Evolutionary conservation across 35 echinoderm and acorn worm species (phyloP), one percentile per base, ranked within the genome.

Genomic region (Amphiura filiformis): DNA sequence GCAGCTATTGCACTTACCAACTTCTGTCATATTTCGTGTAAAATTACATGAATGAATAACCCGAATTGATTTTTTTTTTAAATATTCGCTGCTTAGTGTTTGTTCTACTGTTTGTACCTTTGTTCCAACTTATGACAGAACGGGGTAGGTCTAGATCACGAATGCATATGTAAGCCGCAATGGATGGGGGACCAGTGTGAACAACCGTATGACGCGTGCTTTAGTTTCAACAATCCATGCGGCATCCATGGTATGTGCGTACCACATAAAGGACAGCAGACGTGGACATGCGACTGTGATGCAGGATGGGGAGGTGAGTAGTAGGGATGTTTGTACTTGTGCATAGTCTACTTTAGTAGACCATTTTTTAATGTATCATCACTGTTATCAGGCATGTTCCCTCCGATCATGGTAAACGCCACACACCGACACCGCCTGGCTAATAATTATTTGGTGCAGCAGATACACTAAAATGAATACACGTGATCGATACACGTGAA

Each of bases 151-250:
- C 37, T 28, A 20, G 61, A 89, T 20, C 78, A 89, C 56, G 78
- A 57, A 31, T 89, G 87, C 47, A 28, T 81, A 18, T 89, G 87
- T 56, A 35, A 81, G 13, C 77, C 38, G 1, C 38, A 30, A 22
- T 89, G 87, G 87, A 89, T 89, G 87, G 87, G 87, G 26, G n/a
- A 39, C 14, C 36, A 36, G 36, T 89, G 87, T 81, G 79, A 89
- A 32, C 33, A 64, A 20, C 78, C 77, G 18, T 89, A 89, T 33
- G 87, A 89, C n/a, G 87, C 87, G 0, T 89, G 87, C 40, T 41
- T 89, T 26, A 78, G 81, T 37, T 81, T 81, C 78, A 40, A 80
- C 78, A 89, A 89, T 33, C 87, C 87, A 2, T 89, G 87, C 78
- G 87, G 87, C 20, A 37, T 81, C 30, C 33, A 82, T 41, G 87